Evolutionary conservation across 2,888 invertebrate genomes (phyloP), one percentile per base, ranked within the genome.

Genomic region (Schizaphis graminum): DNA sequence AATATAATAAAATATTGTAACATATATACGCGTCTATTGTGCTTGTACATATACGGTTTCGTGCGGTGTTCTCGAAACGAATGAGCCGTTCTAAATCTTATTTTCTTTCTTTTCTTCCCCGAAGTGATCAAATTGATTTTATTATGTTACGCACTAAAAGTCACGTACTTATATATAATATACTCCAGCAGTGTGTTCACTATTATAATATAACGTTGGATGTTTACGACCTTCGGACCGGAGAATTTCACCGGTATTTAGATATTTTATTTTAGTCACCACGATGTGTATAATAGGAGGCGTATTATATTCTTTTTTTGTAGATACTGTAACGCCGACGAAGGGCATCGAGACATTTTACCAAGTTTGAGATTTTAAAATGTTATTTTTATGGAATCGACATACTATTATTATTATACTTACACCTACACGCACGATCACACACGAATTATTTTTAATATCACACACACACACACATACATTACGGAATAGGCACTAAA

Each of bases 1-100:
- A 5, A 35, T 61, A 44, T 44, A 85, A 85, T 85, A 85, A 85
- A 44, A 85, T 85, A 85, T 85, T 44, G 4, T 44, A 44, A 85
- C 44, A 11, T 44, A 26, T 85, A 61, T 53, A 35, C 35, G 44
- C 47, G 90, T 90, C 67, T 35, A 90, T 90, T 90, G 90, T 90
- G 67, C n/a, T 84, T 84, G 44, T 86, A 44, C 86, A 47, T n/a
- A 86, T 44, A 86, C 13, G 35, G 53, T 91, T 41, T 44, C 57
- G n/a, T n/a, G 77, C 77, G 57, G 57, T 47, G n/a, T 86, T 91
- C 91, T 57, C 91, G n/a, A 91, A 86, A 86, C n/a, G 57, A 86
- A 57, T 47, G 86, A 57, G 86, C 86, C 86, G n/a, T 57, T 91
- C 35, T 91, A 91, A 91, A 91, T 91, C 57, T 44, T 35, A 49